Percentiles rank a stretch among this genome's conserved stretches.
phyloP scores from a whole-genome alignment of 2,113 vertebrate species.

The Phalacrocorax aristotelis region DNA sequence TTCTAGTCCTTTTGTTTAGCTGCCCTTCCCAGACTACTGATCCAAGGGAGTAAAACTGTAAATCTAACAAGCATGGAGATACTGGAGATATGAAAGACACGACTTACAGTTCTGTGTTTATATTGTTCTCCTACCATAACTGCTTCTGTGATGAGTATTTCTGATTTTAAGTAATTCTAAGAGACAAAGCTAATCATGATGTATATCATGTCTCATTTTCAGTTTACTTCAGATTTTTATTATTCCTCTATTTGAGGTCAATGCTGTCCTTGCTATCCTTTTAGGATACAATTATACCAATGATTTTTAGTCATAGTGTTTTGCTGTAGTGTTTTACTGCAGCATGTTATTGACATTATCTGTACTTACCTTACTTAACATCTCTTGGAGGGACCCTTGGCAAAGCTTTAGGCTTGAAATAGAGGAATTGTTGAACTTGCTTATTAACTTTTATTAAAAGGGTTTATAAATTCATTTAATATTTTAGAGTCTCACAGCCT shows the following conservation, averaged over 20 bases:
- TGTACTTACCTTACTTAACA: not conserved
- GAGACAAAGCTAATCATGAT: not conserved
- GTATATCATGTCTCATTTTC: not conserved
- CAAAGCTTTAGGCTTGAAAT: not conserved
- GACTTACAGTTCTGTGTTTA: not conserved
- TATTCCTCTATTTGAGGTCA: not conserved
- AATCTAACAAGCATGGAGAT: not conserved
- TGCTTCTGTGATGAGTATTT: not conserved
- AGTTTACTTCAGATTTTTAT: not conserved
- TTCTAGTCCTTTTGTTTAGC: not conserved
- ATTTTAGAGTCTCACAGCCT: not conserved
- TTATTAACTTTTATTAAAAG: not conserved
- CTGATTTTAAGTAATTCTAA: not conserved
- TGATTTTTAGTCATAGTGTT: not conserved
- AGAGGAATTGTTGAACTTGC: not conserved
- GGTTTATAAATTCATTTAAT: not conserved
- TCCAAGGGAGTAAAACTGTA: not conserved
- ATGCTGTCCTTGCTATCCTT: not conserved
- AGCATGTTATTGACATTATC: not conserved
- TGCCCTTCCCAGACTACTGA: not conserved
- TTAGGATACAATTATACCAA: not conserved
- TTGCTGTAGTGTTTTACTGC: not conserved
- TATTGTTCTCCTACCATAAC: not conserved
- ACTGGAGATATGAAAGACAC: not conserved
- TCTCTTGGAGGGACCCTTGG: not conserved